phyloP scores from a whole-genome alignment of 2,888 invertebrate species.

The Octonoba sinensis region DNA sequence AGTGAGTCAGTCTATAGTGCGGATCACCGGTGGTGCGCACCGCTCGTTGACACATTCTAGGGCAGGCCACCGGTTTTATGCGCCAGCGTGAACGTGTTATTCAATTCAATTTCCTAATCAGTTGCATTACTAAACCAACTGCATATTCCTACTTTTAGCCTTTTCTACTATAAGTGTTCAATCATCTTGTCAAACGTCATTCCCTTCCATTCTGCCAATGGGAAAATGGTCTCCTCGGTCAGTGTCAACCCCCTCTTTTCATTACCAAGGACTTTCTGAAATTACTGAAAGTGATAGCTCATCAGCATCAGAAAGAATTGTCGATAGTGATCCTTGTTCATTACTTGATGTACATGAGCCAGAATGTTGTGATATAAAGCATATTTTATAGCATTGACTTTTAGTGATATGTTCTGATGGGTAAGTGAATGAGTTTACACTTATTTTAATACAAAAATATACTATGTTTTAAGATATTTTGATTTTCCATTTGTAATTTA shows the following conservation, averaged over 20 bases:
- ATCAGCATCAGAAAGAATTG: slow-evolving; percentile 60
- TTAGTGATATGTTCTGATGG: too few relatives aligned
- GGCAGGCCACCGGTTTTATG: too few relatives aligned
- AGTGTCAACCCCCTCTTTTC: slow-evolving; percentile 48
- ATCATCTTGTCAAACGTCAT: slow-evolving; percentile 58
- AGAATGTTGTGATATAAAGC: slow-evolving; percentile 63
- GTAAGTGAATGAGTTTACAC: too few relatives aligned
- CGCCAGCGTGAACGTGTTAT: too few relatives aligned
- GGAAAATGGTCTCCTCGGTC: slow-evolving; percentile 55
- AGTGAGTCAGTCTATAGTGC: too few relatives aligned
- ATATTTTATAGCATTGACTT: slow-evolving; percentile 51
- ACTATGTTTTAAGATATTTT: too few relatives aligned
- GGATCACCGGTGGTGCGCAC: too few relatives aligned
- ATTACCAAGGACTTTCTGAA: slow-evolving; percentile 60
- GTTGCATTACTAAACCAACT: not conserved
- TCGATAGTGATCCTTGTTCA: slow-evolving; percentile 54
- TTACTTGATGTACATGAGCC: slow-evolving; percentile 47
- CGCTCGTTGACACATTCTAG: too few relatives aligned
- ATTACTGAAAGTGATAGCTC: slow-evolving; percentile 63
- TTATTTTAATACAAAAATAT: too few relatives aligned
- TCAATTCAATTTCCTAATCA: too few relatives aligned
- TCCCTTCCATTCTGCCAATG: slow-evolving; percentile 36
- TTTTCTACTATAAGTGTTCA: slow-evolving; percentile 54
- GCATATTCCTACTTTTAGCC: slow-evolving; percentile 15
- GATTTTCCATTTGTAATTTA: too few relatives aligned